phyloP scores from a whole-genome alignment of 2,113 vertebrate species.

The Antechinus flavipes region DNA sequence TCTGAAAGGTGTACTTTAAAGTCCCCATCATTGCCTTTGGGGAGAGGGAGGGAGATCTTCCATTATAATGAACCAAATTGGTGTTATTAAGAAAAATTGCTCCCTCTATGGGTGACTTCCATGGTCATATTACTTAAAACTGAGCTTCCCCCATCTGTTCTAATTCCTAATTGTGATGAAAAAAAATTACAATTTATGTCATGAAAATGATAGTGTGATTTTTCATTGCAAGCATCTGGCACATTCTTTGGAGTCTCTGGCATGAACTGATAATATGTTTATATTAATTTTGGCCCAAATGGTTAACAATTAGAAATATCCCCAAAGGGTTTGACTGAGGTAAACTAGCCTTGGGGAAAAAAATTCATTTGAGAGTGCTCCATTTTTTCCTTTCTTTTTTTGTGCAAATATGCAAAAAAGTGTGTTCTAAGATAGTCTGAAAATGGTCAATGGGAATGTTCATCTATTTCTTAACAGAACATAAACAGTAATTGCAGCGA shows the following conservation, averaged over 20 bases:
- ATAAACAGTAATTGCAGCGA: constrained; percentile 75
- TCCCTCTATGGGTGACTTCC: neutral
- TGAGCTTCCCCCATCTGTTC: constrained; percentile 62
- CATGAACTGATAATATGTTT: neutral
- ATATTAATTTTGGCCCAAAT: neutral
- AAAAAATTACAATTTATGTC: constrained; percentile 47
- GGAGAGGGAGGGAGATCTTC: neutral
- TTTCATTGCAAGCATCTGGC: constrained; percentile 39
- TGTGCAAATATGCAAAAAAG: neutral
- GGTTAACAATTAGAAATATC: neutral
- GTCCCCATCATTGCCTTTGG: neutral
- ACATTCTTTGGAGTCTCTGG: constrained; percentile 14
- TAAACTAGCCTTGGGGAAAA: accelerated
- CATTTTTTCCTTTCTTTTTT: neutral
- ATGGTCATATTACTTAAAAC: neutral
- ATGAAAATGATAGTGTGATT: neutral
- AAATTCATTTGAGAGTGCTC: constrained; percentile 39
- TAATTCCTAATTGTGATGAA: constrained; percentile 42
- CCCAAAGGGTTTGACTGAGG: constrained; percentile 15
- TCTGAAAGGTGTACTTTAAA: constrained; percentile 11
- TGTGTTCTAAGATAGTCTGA: constrained; percentile 33
- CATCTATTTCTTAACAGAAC: constrained; percentile 67
- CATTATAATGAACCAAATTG: constrained; percentile 13
- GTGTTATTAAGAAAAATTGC: neutral
- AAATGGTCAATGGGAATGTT: constrained; percentile 61